Conservation (phyloP, 2,888 invertebrate species). For the Koerneria pararmatus region DNA sequence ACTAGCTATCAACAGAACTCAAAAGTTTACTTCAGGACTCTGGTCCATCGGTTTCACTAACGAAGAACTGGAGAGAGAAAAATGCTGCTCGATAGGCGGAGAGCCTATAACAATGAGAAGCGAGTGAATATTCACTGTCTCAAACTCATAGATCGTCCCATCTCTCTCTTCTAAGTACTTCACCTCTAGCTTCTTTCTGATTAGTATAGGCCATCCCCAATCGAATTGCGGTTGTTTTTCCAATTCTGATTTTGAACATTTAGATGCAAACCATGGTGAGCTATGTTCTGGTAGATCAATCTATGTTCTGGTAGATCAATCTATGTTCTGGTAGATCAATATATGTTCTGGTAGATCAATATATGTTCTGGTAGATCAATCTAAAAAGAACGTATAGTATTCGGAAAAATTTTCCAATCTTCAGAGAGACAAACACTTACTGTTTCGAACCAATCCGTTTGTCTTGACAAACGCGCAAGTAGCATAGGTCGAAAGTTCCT, state of each 20-base stretch:
- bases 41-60: neutral
- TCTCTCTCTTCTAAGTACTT: too few species aligned
- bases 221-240: too few species aligned
- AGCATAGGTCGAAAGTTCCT: slow-evolving; percentile 29
- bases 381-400: too few species aligned
- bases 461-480: slow-evolving; percentile 24
- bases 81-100: neutral
- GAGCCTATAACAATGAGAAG: neutral
- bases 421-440: slow-evolving; percentile 12
- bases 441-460: slow-evolving; percentile 24
- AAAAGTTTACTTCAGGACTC: neutral
- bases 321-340: neutral
- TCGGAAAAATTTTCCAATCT: neutral
- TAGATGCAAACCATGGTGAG: too few species aligned
- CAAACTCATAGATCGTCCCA: neutral
- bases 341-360: too few species aligned
- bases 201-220: too few species aligned
- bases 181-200: too few species aligned
- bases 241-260: too few species aligned
- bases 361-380: too few species aligned
- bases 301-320: too few species aligned
- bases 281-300: neutral
- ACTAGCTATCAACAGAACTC: too few species aligned
- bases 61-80: neutral
- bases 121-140: neutral